Evolutionary conservation across 2,888 invertebrate species (phyloP), one percentile per base, ranked within the genome.

Genomic region (Thymelicus acteon): DNA sequence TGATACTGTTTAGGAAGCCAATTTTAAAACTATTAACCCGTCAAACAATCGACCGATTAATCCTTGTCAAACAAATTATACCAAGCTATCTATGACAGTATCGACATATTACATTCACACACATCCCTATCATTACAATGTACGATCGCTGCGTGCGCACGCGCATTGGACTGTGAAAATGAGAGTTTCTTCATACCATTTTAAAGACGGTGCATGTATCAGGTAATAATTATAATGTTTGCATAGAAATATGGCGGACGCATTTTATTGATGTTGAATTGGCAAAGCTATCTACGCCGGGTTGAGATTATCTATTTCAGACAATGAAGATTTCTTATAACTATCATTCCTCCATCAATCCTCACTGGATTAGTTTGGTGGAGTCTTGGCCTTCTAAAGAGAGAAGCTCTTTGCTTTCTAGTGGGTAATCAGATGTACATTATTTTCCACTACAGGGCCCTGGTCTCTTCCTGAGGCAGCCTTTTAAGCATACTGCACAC

Each of bases 121-220:
- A 54, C 54, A 54, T 54, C 54, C 54, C 54, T 54, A 54, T 54
- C 24, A 54, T 24, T 24, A 54, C 12, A 24, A 12, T 2, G 8
- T 24, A 24, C 12, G 54, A 54, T 54, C 19, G 54, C 44, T 44
- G 44, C 44, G 24, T 54, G 54, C 54, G 54, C n/a, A 2, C 24
- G 54, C 54, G 54, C 54, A 54, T 12, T 54, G 24, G 54, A 54
- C 54, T 54, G 54, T 54, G 54, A 54, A 54, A 54, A 54, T 19
- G 7, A 54, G 54, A 54, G 54, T 54, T 54, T 54, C 54, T 54
- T 54, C 54, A 54, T 54, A 54, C 54, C 54, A 54, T 24, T 54
- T 54, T 10, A 54, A 24, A 54, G 54, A 54, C 15, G 52, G 19
- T 52, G 1, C 7, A 15, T 12, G 44, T 44, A 44, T 8, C 12